Evolutionary conservation across 1,140 invertebrate genomes (phyloP).

Genomic region (Hormaphis cornu): DNA sequence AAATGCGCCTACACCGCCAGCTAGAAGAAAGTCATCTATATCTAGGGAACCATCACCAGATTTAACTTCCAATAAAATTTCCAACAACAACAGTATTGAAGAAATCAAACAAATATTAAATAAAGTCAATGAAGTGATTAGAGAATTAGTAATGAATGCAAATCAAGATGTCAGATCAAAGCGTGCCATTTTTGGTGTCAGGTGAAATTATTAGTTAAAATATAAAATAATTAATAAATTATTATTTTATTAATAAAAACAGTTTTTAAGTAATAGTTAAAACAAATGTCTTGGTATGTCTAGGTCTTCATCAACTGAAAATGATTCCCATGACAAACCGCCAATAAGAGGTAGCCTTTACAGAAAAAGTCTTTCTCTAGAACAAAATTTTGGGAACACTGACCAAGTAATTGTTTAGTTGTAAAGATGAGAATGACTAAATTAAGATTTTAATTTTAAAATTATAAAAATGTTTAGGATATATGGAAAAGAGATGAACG

Average conservation of each 20-base stretch:
- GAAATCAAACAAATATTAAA: slow-evolving; percentile 9
- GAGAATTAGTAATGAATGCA: background rate
- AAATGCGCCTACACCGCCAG: background rate
- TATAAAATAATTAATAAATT: background rate
- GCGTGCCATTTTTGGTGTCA: slow-evolving; percentile 8
- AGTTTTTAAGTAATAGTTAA: no score
- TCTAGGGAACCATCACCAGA: slow-evolving; percentile 27
- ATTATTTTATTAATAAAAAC: no score
- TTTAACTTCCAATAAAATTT: background rate
- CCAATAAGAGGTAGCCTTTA: slow-evolving; percentile 51
- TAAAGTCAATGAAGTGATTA: slow-evolving; percentile 13
- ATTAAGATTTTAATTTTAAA: background rate
- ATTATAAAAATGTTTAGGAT: background rate
- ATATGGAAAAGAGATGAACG: slow-evolving; percentile 15
- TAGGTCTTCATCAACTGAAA: slow-evolving; percentile 38
- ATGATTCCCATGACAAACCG: slow-evolving; percentile 34
- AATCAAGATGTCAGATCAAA: slow-evolving; percentile 6
- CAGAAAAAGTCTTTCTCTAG: slow-evolving; percentile 63
- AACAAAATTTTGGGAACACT: slow-evolving; percentile 50
- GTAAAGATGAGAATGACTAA: background rate
- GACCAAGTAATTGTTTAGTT: background rate
- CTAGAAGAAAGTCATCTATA: slow-evolving; percentile 1
- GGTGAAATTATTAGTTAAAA: background rate
- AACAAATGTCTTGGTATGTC: slow-evolving; percentile 38
- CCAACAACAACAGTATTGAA: slow-evolving; percentile 3